Percentiles rank a stretch among this genome's conserved stretches.
phyloP scores from a whole-genome alignment of 1,140 invertebrate species.

The Leptopilina clavipes region DNA sequence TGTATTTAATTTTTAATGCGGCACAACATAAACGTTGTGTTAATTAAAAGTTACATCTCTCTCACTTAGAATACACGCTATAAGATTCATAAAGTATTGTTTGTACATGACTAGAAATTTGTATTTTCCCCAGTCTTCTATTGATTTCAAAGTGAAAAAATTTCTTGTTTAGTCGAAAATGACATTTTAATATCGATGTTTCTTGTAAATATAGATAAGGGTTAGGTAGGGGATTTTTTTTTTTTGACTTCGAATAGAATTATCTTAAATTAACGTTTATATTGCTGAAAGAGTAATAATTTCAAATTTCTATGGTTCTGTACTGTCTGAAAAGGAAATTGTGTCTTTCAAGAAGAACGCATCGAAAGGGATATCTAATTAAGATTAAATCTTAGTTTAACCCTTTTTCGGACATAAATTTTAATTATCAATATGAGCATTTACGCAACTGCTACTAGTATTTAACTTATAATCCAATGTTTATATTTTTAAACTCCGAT shows the following conservation, averaged over 20 bases:
- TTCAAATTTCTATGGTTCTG: not conserved
- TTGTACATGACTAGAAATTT: not conserved
- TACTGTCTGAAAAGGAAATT: not conserved
- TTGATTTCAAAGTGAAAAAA: not conserved
- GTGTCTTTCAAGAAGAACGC: not conserved
- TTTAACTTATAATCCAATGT: conserved; percentile 2
- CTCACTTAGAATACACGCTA: not conserved
- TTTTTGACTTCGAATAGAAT: conserved; percentile 2
- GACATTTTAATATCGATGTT: not conserved
- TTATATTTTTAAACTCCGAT: not conserved
- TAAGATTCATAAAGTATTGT: not conserved
- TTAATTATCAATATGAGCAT: conserved; percentile 6
- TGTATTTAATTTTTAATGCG: not conserved
- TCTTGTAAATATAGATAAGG: not conserved
- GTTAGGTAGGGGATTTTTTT: not conserved
- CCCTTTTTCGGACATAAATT: not conserved
- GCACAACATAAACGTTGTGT: not conserved
- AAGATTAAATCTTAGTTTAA: not conserved
- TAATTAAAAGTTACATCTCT: conserved; percentile 2
- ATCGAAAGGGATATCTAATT: not conserved
- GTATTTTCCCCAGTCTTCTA: not conserved
- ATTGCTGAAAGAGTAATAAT: not conserved
- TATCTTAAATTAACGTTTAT: conserved; percentile 10
- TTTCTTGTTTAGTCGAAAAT: conserved; percentile 1
- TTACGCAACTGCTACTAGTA: not conserved